Conservation (phyloP, 2,113 vertebrate genomes). For the Opisthocomus hoazin region DNA sequence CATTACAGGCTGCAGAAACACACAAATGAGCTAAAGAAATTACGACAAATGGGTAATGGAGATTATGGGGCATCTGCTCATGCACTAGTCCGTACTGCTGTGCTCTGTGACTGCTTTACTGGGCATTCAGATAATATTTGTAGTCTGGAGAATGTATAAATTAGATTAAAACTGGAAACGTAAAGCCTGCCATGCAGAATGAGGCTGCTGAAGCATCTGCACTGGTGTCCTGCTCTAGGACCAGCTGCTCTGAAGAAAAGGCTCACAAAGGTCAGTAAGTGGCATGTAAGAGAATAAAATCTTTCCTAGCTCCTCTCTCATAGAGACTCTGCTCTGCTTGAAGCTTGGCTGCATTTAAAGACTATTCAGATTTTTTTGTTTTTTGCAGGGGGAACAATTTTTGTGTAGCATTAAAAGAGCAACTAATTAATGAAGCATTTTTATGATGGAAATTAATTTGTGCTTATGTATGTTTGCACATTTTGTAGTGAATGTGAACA, state of each 20-base stretch:
- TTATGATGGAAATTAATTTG: background rate
- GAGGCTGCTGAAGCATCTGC: background rate
- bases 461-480: background rate
- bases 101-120: background rate
- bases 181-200: background rate
- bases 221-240: background rate
- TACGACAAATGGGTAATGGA: background rate
- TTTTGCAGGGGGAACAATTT: background rate
- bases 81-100: background rate
- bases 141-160: background rate
- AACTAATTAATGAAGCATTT: background rate
- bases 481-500: background rate
- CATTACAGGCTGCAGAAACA: background rate
- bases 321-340: background rate
- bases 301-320: background rate
- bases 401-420: background rate
- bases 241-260: background rate
- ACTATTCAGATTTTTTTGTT: background rate
- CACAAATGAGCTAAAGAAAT: background rate
- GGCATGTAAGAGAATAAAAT: background rate
- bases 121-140: background rate
- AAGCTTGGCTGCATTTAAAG: background rate
- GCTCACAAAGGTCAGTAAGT: background rate
- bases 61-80: background rate
- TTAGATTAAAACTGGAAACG: background rate